A percentile compares a stretch with the other conserved stretches of the same genome.
phyloP scores from a whole-genome alignment of 2,888 invertebrate species.

The Drosophila lacicola region DNA sequence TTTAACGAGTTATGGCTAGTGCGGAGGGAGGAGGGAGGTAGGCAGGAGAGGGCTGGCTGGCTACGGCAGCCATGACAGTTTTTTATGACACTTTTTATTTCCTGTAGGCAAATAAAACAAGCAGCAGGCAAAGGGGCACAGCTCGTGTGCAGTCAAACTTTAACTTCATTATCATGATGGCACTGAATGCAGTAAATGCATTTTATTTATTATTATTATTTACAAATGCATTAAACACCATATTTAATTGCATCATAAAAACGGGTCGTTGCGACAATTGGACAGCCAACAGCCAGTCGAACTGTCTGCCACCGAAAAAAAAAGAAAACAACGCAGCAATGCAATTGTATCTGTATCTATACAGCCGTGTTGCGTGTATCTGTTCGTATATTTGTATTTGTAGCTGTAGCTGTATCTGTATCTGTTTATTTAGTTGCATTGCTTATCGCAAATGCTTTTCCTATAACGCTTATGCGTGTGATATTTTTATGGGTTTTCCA shows the following conservation, averaged over 20 bases:
- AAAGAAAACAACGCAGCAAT: conserved; percentile 1
- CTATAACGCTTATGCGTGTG: conserved; percentile 62
- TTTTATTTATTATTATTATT: conserved; percentile 72
- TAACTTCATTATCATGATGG: conserved; percentile 64
- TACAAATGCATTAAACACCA: conserved; percentile 77
- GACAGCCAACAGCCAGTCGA: conserved; percentile 2
- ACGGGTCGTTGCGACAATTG: conserved; percentile 6
- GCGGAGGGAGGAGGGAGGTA: not conserved
- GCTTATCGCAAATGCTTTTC: conserved; percentile 69
- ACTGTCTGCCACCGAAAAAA: conserved; percentile 20
- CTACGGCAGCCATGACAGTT: conserved; percentile 55
- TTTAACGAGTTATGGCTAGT: conserved; percentile 31
- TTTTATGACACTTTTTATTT: conserved; percentile 77
- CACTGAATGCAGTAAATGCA: conserved; percentile 32
- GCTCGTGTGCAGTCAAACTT: conserved; percentile 57
- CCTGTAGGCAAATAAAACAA: conserved; percentile 72
- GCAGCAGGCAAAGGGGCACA: conserved; percentile 21
- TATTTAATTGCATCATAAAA: conserved; percentile 77
- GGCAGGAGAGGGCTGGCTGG: not conserved
- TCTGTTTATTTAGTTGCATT: conserved; percentile 69
- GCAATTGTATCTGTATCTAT: conserved; percentile 27
- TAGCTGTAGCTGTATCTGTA: conserved; percentile 13
- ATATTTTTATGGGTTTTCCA: conserved; percentile 67
- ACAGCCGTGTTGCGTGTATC: conserved; percentile 1
- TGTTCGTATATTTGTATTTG: conserved; percentile 8